These are phyloP conservation scores for Cryptoblepharus egeriae DNA, from an alignment of 2,797 vertebrate species.

Conservation along the genomic window DNA sequence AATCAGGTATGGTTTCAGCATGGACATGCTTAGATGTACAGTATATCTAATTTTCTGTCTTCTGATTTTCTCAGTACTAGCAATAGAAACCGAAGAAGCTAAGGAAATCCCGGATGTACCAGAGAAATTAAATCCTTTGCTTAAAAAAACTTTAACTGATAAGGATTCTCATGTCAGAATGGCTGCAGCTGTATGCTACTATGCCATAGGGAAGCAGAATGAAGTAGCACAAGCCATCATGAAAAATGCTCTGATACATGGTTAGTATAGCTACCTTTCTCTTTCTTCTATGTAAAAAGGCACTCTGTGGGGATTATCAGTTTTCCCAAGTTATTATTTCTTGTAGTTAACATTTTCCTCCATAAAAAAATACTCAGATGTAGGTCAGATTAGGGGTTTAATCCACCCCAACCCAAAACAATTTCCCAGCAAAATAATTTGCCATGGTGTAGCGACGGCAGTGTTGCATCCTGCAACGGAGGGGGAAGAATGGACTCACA, in stretches of 20 bases:
- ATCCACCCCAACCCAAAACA: too few relatives aligned
- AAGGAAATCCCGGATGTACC: slow-evolving; percentile 62
- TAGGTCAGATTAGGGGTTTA: too few relatives aligned
- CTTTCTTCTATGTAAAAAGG: too few relatives aligned
- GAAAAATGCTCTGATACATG: slow-evolving; percentile 65
- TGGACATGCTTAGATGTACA: not conserved
- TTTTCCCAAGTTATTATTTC: not conserved
- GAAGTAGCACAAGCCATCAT: slow-evolving; percentile 70
- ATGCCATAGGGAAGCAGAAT: slow-evolving; percentile 65
- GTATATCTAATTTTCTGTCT: not conserved
- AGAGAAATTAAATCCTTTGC: slow-evolving; percentile 62
- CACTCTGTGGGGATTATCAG: not conserved
- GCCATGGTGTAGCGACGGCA: too few relatives aligned
- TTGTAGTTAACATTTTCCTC: not conserved
- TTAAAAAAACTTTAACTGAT: slow-evolving; percentile 71
- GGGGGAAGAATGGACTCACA: too few relatives aligned
- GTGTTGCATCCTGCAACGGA: too few relatives aligned
- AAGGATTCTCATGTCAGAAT: slow-evolving; percentile 71
- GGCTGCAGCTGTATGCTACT: slow-evolving; percentile 79
- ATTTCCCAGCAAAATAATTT: too few relatives aligned
- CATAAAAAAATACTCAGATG: too few relatives aligned
- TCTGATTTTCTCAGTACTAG: slow-evolving; percentile 13
- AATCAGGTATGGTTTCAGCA: not conserved
- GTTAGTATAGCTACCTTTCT: too few relatives aligned
- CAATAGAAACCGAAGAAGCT: slow-evolving; percentile 5